These are phyloP conservation scores for Scaptomyza flava DNA, from an alignment of 2,888 invertebrate genomes.

Conservation along the genomic window DNA sequence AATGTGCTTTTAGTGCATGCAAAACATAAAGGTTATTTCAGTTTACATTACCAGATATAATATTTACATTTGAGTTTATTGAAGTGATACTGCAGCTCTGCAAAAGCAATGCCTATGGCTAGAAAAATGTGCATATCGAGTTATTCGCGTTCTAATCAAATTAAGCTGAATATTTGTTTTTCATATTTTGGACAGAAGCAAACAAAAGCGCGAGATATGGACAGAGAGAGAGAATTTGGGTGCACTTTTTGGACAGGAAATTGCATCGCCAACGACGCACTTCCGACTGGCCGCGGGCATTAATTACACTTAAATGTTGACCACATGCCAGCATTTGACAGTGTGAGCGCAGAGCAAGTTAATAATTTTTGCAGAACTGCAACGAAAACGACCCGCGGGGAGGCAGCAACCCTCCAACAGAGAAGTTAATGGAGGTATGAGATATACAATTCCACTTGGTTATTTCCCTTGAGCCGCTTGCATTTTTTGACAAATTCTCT, in stretches of 20 bases:
- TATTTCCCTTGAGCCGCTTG: constrained; percentile 76
- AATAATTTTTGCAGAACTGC: constrained; percentile 64
- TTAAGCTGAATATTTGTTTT: constrained; percentile 76
- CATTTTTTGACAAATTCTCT: constrained; percentile 79
- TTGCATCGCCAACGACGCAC: constrained; percentile 62
- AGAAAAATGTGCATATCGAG: constrained; percentile 18
- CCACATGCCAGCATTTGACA: constrained; percentile 84
- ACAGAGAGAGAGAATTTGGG: constrained; percentile 14
- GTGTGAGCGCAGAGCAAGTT: constrained; percentile 53
- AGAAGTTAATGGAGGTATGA: not conserved
- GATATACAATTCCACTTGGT: constrained; percentile 56
- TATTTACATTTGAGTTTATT: not conserved
- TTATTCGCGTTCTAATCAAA: constrained; percentile 68
- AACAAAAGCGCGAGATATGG: not conserved
- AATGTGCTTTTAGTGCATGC: too few relatives aligned
- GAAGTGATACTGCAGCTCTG: constrained; percentile 2
- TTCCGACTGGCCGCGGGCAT: constrained; percentile 80
- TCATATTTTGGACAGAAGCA: constrained; percentile 40
- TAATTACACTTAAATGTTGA: constrained; percentile 84
- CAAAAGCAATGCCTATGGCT: constrained; percentile 10
- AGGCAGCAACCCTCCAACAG: constrained; percentile 10
- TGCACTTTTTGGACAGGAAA: constrained; percentile 35
- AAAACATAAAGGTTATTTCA: not conserved
- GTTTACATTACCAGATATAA: not conserved
- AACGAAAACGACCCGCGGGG: constrained; percentile 38